Evolutionary conservation across 2,797 vertebrate genomes (phyloP).

Genomic region (Oreonectes daqikongensis): DNA sequence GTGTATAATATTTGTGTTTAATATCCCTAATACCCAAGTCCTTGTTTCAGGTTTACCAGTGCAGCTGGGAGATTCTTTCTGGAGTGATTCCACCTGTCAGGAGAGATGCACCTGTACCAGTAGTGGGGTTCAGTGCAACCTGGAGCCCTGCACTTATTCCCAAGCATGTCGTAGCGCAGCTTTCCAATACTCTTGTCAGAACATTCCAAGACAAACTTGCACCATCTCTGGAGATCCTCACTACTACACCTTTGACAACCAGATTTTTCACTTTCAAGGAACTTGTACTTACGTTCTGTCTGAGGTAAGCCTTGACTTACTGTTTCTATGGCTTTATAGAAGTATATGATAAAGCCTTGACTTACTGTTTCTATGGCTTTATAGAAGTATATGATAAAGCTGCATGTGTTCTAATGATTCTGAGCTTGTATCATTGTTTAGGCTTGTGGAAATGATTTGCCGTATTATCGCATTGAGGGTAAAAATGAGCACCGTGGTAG

Average conservation of each 20-base stretch:
- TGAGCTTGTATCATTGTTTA: background rate
- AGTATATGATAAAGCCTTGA: too few species aligned
- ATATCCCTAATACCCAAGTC: too few species aligned
- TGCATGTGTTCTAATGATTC: background rate
- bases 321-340: too few species aligned
- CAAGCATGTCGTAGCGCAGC: slow-evolving; percentile 56
- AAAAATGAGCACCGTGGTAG: slow-evolving; percentile 71
- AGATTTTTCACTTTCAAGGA: slow-evolving; percentile 72
- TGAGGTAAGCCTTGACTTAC: slow-evolving; percentile 42
- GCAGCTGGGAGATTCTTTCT: slow-evolving; percentile 62
- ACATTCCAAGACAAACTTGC: slow-evolving; percentile 61
- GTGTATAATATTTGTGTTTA: too few species aligned
- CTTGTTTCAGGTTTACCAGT: slow-evolving; percentile 24
- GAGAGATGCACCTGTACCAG: slow-evolving; percentile 66
- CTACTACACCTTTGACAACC: slow-evolving; percentile 73
- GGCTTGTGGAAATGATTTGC: slow-evolving; percentile 45
- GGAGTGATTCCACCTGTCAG: slow-evolving; percentile 66
- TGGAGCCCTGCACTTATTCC: slow-evolving; percentile 61
- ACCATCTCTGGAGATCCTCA: slow-evolving; percentile 73
- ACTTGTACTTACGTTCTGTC: slow-evolving; percentile 75
- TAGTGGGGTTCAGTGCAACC: slow-evolving; percentile 60
- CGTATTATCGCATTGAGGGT: slow-evolving; percentile 70
- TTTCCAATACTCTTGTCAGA: slow-evolving; percentile 64
- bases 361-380: background rate
- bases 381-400: background rate